A percentile compares a stretch with the other conserved stretches of the same genome.
These are phyloP conservation scores for Ophonus ardosiacus DNA, from an alignment of 2,888 invertebrate genomes.

Conservation along the genomic window DNA sequence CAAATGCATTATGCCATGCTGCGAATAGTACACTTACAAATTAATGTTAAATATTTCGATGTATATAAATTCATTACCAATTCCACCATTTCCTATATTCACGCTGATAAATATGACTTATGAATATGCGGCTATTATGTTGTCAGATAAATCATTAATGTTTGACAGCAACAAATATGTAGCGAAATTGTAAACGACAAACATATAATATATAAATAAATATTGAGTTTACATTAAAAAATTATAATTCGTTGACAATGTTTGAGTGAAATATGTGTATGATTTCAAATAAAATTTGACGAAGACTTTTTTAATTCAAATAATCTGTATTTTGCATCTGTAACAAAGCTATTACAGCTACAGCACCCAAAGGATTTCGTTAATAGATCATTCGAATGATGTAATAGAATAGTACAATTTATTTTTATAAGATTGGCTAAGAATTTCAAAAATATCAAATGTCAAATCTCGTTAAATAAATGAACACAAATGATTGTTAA, in stretches of 20 bases:
- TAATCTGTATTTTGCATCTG: too few species aligned
- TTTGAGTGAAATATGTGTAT: too few species aligned
- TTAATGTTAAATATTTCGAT: constrained; percentile 21
- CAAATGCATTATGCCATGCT: neutral
- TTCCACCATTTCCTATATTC: constrained; percentile 13
- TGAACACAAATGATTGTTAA: too few species aligned
- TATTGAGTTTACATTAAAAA: neutral
- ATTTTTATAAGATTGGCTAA: too few species aligned
- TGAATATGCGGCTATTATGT: constrained; percentile 29
- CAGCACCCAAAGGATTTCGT: too few species aligned
- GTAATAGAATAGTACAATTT: too few species aligned
- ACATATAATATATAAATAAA: neutral
- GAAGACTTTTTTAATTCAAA: too few species aligned
- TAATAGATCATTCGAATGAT: too few species aligned
- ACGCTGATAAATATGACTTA: constrained; percentile 30
- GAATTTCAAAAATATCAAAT: too few species aligned
- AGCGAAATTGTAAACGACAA: neutral
- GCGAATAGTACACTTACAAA: neutral
- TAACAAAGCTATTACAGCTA: too few species aligned
- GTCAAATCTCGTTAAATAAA: too few species aligned
- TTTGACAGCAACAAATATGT: neutral
- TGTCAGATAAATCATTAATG: constrained; percentile 31
- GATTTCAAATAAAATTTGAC: too few species aligned
- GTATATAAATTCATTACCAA: constrained; percentile 27
- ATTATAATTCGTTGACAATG: neutral